Evolutionary conservation across 1,140 invertebrate genomes (phyloP), one percentile per base, ranked within the genome.

Genomic region (Octopus bimaculoides): DNA sequence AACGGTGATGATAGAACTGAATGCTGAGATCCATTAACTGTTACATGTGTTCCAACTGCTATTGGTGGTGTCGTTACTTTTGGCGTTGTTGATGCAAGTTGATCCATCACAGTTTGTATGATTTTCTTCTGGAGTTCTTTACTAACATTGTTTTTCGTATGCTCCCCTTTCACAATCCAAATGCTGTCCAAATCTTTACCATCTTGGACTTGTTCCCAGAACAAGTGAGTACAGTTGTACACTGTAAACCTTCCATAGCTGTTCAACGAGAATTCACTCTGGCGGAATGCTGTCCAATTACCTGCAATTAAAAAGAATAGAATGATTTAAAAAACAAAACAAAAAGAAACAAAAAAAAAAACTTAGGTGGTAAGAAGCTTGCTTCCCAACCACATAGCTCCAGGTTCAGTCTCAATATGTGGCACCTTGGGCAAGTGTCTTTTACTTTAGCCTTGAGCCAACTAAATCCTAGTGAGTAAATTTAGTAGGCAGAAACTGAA

Each of bases 171-270:
- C 6, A 82, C 81, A 7, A 88, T 81, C 85, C 85, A 86, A 12
- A 88, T 78, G 10, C 81, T 82, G 79, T 88, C 87, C 10, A 88
- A 54, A 5, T 85, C 56, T 14, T 78, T 52, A 53, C 79, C 79
- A 54, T 79, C 69, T 6, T 96, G 96, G 52, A 98, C 93, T 92
- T 98, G 97, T 90, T 98, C 95, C 82, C 98, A 91, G 87, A 96
- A 93, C 7, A 99, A 85, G 91, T 98, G 97, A 9, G 96, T 95
- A n/a, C 85, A 88, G 89, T 99, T 99, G 84, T 92, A 91, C 1
- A 94, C 94, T 83, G 92, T 93, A 87, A 99, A 89, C 81, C 95
- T 91, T 4, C 96, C 95, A 89, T 96, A 98, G 26, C 97, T 97
- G 90, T 98, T 86, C 5, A 87, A 71, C 7, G 83, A 78, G 20